These are phyloP conservation scores for Steromphala cineraria DNA, from an alignment of 2,888 invertebrate genomes.

Conservation along the genomic window DNA sequence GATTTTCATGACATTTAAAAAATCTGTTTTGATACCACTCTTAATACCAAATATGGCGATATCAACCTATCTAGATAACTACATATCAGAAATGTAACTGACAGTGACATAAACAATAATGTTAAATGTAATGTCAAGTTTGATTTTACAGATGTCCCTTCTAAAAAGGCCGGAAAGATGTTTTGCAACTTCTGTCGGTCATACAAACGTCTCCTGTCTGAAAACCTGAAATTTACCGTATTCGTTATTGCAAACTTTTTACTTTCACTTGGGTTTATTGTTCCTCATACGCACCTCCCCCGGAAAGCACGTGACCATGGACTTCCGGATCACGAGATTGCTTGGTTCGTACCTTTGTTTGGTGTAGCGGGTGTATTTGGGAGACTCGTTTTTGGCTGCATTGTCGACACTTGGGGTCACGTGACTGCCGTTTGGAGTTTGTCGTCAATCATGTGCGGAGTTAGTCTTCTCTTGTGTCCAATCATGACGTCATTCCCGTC, in stretches of 20 bases:
- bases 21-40: no score
- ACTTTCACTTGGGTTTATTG: background rate
- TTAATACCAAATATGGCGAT: no score
- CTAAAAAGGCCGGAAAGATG: no score
- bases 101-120: no score
- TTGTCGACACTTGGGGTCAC: background rate
- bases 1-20: no score
- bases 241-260: background rate
- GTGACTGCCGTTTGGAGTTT: no score
- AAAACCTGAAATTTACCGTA: background rate
- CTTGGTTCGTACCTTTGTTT: background rate
- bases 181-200: background rate
- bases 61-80: no score
- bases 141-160: no score
- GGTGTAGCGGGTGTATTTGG: background rate
- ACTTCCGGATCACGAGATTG: background rate
- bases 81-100: no score
- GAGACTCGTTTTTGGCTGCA: background rate
- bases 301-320: background rate
- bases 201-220: background rate
- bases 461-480: background rate
- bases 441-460: background rate
- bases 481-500: background rate
- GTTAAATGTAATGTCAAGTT: no score
- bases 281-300: background rate